Evolutionary conservation across 2,113 vertebrate genomes (phyloP).

Genomic region (Megaptera novaeangliae): DNA sequence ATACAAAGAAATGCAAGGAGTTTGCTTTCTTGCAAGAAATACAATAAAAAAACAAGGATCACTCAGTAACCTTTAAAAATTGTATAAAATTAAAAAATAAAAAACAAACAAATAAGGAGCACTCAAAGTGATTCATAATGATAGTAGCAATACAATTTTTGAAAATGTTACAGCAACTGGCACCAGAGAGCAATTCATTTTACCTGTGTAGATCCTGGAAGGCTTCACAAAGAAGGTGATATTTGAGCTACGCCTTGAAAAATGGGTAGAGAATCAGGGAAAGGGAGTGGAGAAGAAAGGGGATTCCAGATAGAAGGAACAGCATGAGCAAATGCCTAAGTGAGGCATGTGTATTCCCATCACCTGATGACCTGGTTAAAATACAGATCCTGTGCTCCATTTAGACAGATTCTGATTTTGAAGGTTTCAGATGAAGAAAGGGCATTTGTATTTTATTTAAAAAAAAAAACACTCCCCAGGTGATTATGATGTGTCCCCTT

Average conservation of each 20-base stretch:
- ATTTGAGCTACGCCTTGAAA: conserved; percentile 27
- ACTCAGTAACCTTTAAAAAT: neutral
- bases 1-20: neutral
- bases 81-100: neutral
- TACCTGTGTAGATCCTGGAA: neutral
- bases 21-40: neutral
- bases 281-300: neutral
- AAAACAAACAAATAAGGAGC: neutral
- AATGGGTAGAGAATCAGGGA: neutral
- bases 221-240: neutral
- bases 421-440: neutral
- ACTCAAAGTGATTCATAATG: neutral
- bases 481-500: conserved; percentile 8
- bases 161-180: neutral
- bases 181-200: neutral
- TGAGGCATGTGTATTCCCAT: neutral
- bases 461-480: neutral
- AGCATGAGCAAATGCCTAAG: neutral
- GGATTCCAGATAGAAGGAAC: neutral
- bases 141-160: neutral
- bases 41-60: neutral
- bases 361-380: neutral
- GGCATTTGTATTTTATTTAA: neutral
- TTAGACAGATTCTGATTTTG: neutral
- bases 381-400: neutral